These are phyloP conservation scores for Agriopis aurantiaria DNA, from an alignment of 2,888 invertebrate species.

Conservation along the genomic window DNA sequence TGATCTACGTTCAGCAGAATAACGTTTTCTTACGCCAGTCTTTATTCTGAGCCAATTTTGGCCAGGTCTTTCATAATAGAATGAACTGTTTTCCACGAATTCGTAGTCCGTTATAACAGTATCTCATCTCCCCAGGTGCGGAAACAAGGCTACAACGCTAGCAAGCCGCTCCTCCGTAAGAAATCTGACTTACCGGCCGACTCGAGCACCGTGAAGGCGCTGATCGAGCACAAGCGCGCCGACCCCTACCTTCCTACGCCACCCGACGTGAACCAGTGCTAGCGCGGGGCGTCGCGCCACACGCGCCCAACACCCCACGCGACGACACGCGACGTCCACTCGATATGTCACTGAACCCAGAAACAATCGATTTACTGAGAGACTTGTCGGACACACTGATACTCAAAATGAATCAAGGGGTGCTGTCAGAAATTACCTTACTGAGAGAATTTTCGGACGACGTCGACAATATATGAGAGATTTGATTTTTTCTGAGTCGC, in stretches of 20 bases:
- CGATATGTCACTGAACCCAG: background rate
- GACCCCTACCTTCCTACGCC: conserved; percentile 96
- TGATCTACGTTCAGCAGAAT: no score
- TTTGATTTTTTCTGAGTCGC: background rate
- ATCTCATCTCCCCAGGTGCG: conserved; percentile 75
- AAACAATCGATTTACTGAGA: conserved; percentile 3
- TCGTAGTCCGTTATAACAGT: conserved; percentile 53
- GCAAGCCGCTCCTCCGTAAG: conserved; percentile 95
- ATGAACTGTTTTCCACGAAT: no score
- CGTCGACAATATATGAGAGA: background rate
- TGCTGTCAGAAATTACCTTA: background rate
- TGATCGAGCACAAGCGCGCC: conserved; percentile 96
- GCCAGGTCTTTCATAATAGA: no score
- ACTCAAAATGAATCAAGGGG: no score
- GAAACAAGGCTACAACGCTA: conserved; percentile 89
- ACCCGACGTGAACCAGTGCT: conserved; percentile 89
- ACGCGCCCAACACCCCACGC: conserved; percentile 2
- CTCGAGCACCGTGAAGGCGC: conserved; percentile 95
- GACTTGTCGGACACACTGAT: background rate
- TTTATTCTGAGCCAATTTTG: no score
- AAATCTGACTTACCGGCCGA: conserved; percentile 98
- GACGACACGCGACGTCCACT: background rate
- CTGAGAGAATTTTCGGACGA: background rate
- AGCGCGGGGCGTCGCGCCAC: conserved; percentile 26
- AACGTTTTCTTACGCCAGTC: no score